These are phyloP conservation scores for Tragelaphus buxtoni DNA, from an alignment of 2,113 vertebrate species.

Conservation along the genomic window DNA sequence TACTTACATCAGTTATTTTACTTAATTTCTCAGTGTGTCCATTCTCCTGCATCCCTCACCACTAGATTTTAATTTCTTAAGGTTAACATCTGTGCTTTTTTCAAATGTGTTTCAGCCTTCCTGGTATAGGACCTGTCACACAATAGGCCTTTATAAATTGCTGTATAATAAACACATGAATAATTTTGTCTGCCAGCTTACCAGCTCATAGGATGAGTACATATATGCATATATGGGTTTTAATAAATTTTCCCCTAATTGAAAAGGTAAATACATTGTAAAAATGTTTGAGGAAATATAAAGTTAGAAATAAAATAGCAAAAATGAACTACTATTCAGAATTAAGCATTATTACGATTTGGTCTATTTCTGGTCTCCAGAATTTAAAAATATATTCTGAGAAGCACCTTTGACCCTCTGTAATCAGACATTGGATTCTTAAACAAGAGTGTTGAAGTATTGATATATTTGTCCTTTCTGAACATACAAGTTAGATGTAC, in stretches of 20 bases:
- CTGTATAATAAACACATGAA: not conserved
- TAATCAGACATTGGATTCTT: not conserved
- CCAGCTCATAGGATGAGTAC: not conserved
- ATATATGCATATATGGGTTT: not conserved
- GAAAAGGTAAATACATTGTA: not conserved
- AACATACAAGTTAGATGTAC: not conserved
- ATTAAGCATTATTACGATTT: not conserved
- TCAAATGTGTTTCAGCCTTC: not conserved
- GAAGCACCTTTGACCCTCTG: not conserved
- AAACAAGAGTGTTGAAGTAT: not conserved
- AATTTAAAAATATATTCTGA: not conserved
- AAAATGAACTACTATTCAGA: not conserved
- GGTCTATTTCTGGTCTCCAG: not conserved
- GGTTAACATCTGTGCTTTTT: not conserved
- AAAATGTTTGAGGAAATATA: not conserved
- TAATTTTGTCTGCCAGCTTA: slow-evolving; percentile 3
- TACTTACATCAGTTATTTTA: not conserved
- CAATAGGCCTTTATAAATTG: not conserved
- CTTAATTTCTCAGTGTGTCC: not conserved
- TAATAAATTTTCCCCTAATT: not conserved
- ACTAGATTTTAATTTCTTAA: slow-evolving; percentile 24
- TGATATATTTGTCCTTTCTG: not conserved
- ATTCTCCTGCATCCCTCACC: not conserved
- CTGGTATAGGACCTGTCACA: not conserved
- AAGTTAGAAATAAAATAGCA: not conserved